phyloP scores from a whole-genome alignment of 2,797 vertebrate species.

The Spea hammondii region DNA sequence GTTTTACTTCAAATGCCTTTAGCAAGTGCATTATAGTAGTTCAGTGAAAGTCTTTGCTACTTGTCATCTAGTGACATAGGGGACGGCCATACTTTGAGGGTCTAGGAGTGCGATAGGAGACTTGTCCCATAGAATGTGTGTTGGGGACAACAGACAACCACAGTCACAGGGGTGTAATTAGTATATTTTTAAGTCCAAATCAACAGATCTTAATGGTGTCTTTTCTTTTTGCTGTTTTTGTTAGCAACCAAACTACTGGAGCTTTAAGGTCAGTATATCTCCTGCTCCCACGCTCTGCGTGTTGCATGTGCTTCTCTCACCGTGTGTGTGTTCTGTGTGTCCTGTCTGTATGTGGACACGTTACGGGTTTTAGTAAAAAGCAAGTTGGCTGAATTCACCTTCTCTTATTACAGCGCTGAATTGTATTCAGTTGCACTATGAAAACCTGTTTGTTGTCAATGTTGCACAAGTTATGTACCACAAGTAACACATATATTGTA shows the following conservation, averaged over 20 bases:
- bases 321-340: conserved; percentile 14
- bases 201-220: conserved; percentile 29
- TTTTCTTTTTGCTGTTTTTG: conserved; percentile 64
- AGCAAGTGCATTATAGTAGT: too few relatives aligned
- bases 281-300: conserved; percentile 58
- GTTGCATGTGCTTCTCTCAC: conserved; percentile 64
- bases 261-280: conserved; percentile 96
- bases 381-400: neutral
- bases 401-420: neutral
- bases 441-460: neutral
- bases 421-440: neutral
- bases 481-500: too few relatives aligned
- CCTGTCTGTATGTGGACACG: neutral
- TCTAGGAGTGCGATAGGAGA: neutral
- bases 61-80: neutral
- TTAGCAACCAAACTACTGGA: conserved; percentile 99
- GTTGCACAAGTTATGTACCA: too few relatives aligned
- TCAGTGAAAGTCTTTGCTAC: too few relatives aligned
- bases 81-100: neutral
- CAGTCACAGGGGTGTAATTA: too few relatives aligned
- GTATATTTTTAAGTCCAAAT: neutral
- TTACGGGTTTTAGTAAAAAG: neutral
- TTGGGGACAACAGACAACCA: neutral
- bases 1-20: too few relatives aligned
- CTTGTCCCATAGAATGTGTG: neutral